Evolutionary conservation across 2,113 vertebrate species (phyloP).

Genomic region (Petromus typicus): DNA sequence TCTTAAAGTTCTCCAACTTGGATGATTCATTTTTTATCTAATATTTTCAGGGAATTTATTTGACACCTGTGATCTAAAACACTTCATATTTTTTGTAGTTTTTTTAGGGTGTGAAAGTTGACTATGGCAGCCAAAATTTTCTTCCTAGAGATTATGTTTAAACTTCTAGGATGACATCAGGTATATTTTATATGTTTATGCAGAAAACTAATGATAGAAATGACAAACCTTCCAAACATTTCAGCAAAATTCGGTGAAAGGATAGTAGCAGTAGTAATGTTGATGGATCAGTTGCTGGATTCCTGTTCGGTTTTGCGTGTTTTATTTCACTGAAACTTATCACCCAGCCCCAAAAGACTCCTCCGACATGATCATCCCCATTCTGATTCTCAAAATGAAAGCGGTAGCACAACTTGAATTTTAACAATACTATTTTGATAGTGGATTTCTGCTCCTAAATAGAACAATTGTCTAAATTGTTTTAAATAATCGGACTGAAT

Average conservation of each 20-base stretch:
- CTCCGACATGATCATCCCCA: background rate
- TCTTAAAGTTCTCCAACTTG: slow-evolving; percentile 32
- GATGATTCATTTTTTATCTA: slow-evolving; percentile 55
- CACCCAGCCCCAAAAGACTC: background rate
- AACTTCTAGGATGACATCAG: background rate
- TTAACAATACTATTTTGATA: background rate
- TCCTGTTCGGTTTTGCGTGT: background rate
- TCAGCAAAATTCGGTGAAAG: background rate
- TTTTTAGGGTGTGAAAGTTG: slow-evolving; percentile 1
- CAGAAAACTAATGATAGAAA: slow-evolving; percentile 30
- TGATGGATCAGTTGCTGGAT: background rate
- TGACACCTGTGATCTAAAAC: slow-evolving; percentile 54
- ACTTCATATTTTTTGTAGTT: slow-evolving; percentile 28
- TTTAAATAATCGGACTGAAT: background rate
- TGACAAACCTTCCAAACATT: background rate
- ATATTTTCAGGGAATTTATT: slow-evolving; percentile 50
- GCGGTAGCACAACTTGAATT: background rate
- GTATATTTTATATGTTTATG: background rate
- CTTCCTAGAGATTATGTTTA: slow-evolving; percentile 21
- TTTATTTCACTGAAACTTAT: slow-evolving; percentile 43
- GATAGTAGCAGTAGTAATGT: background rate
- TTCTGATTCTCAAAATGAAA: background rate
- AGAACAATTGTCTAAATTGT: too few relatives aligned
- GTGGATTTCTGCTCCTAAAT: background rate
- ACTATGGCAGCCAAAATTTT: slow-evolving; percentile 20